Percentiles rank a stretch among this genome's conserved stretches.
Conservation (phyloP, 2,888 invertebrate species). For the Icerya purchasi region DNA sequence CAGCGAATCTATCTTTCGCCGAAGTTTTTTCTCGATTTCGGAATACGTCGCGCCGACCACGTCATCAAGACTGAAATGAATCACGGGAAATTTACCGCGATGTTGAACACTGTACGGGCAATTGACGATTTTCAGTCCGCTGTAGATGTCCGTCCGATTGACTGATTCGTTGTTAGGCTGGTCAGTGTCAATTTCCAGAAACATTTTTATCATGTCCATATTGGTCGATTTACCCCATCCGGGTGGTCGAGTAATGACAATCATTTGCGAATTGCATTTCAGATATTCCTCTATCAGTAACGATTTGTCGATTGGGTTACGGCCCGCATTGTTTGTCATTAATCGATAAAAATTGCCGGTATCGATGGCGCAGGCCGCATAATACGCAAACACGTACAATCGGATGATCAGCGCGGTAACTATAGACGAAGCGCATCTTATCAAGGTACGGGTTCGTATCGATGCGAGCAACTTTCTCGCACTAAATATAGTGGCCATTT, state of each 20-base stretch:
- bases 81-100: neutral
- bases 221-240: neutral
- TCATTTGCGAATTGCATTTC: neutral
- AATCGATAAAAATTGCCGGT: neutral
- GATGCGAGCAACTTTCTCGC: too few relatives aligned
- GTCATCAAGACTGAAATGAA: neutral
- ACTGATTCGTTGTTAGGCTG: neutral
- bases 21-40: neutral
- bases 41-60: neutral
- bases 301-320: neutral
- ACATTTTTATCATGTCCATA: neutral
- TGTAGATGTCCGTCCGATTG: neutral
- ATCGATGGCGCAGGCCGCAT: too few relatives aligned
- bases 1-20: neutral
- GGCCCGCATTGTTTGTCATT: neutral
- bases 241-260: neutral
- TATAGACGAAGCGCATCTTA: too few relatives aligned
- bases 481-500: too few relatives aligned
- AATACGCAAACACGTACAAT: too few relatives aligned
- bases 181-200: neutral
- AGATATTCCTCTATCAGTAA: neutral
- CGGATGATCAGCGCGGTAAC: too few relatives aligned
- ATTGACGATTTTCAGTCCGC: neutral
- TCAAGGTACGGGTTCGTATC: too few relatives aligned
- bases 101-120: neutral